Evolutionary conservation across 2,797 vertebrate genomes (phyloP), one percentile per base, ranked within the genome.

Genomic region (Anguilla anguilla): DNA sequence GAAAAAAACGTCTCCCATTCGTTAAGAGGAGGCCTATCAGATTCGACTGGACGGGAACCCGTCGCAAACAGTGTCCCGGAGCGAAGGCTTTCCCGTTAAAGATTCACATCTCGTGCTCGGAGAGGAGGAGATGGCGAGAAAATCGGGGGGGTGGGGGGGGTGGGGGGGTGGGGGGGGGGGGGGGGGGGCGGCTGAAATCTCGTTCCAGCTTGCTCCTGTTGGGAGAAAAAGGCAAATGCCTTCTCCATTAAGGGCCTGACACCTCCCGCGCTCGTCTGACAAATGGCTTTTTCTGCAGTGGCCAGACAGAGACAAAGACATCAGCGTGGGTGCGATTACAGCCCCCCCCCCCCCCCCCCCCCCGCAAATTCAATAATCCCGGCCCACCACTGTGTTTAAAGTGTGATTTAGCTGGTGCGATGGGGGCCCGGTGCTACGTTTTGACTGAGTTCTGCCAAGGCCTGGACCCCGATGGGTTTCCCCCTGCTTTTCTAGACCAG

Each of bases 221-320:
- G 55, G 67, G 22, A 22, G 84, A 31, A 39, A 31, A 43, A 19
- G 53, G 87, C 72, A 85, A 84, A 61, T 55, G 61, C 10, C 22
- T 31, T 51, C 83, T 88, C 87, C 51, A 79, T 59, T 81, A 79
- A 59, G 53, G 35, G 25, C 39, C 39, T 85, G 69, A 77, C 85
- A 86, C n/a, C 3, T 46, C 83, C 87, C 31, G 83, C 57, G 51
- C 69, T 88, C 85, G 85, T 51, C 87, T 79, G 84, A 88, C 59
- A 88, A 88, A 88, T 79, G 72, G 83, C 69, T 88, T 88, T 88
- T 85, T 79, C 72, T 85, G 69, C 11, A 83, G 51, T 85, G 22
- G 35, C 25, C 83, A 61, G 83, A 51, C 67, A 67, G 79, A 84
- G 46, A 74, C 46, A 85, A 79, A 67, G 39, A 77, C 61, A 85